A percentile compares a stretch with the other conserved stretches of the same genome.
These are phyloP conservation scores for Trachelus stipa DNA, from an alignment of 2,888 invertebrate species.

Conservation along the genomic window DNA sequence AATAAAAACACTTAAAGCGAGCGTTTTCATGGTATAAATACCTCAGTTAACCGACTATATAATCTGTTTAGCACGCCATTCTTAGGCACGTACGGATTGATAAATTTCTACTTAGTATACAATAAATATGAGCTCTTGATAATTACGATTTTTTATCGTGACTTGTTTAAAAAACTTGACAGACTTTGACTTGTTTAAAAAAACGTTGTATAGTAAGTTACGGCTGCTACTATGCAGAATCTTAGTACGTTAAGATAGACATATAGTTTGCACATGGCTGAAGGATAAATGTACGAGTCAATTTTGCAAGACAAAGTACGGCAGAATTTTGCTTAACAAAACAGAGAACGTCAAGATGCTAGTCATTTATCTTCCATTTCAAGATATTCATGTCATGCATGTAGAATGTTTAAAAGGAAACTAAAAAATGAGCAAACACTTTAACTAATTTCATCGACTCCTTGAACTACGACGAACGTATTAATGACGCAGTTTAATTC, in stretches of 20 bases:
- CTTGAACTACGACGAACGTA: not conserved
- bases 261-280: not conserved
- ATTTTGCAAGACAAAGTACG: not conserved
- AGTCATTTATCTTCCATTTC: not conserved
- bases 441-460: not conserved
- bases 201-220: not conserved
- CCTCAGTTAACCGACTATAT: not conserved
- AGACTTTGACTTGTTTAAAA: not conserved
- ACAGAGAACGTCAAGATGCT: not conserved
- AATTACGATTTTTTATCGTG: not conserved
- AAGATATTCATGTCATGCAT: not conserved
- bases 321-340: not conserved
- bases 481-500: not conserved
- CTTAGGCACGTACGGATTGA: not conserved
- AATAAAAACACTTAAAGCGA: not conserved
- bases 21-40: not conserved
- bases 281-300: not conserved
- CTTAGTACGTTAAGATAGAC: not conserved
- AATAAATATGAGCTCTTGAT: not conserved
- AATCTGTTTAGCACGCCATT: not conserved
- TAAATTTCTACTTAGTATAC: not conserved
- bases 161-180: too few species aligned
- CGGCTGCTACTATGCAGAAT: not conserved
- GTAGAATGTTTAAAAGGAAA: not conserved
- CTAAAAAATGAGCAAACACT: not conserved